These are phyloP conservation scores for Fragum whitleyi DNA, from an alignment of 2,888 invertebrate genomes.

Conservation along the genomic window DNA sequence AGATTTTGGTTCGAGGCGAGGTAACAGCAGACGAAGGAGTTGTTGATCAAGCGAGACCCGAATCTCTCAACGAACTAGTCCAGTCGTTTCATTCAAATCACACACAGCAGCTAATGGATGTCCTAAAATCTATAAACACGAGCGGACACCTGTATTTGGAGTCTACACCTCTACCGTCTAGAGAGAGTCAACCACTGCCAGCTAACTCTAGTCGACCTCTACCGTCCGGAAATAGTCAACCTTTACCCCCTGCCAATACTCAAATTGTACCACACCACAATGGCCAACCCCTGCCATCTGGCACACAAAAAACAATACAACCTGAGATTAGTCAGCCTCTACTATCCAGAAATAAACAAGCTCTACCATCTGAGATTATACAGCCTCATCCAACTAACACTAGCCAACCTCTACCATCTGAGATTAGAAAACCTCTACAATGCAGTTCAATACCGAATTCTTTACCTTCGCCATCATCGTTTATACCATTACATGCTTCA, in stretches of 20 bases:
- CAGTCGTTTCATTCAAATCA: background rate
- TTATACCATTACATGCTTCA: background rate
- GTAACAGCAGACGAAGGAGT: background rate
- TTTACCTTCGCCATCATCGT: background rate
- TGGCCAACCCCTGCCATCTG: background rate
- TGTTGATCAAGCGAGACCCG: background rate
- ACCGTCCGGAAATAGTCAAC: background rate
- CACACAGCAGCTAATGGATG: conserved; percentile 12
- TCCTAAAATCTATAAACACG: conserved; percentile 17
- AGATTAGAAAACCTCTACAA: background rate
- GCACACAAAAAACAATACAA: background rate
- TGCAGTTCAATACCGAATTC: background rate
- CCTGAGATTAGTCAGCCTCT: background rate
- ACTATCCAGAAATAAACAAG: background rate
- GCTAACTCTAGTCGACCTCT: too few relatives aligned
- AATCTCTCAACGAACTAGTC: background rate
- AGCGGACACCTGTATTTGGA: background rate
- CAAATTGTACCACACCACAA: too few relatives aligned
- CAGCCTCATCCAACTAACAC: background rate
- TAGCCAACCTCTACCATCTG: background rate
- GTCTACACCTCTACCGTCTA: background rate
- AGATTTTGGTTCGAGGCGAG: background rate
- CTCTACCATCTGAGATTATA: background rate
- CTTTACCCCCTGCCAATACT: background rate
- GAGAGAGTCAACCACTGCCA: background rate